These are phyloP conservation scores for Agrypnus murinus DNA, from an alignment of 2,888 invertebrate genomes.

Conservation along the genomic window DNA sequence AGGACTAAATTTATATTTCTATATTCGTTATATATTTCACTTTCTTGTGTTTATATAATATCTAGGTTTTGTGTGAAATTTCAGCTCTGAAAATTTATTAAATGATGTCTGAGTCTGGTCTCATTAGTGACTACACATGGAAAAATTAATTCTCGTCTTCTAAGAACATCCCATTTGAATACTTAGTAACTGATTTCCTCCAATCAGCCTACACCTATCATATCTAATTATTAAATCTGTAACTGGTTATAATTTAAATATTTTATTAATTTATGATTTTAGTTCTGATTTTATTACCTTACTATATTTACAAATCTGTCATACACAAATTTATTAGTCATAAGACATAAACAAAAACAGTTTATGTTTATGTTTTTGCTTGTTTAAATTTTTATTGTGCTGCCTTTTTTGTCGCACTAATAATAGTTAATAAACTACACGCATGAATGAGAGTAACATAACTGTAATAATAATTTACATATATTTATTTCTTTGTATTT, in stretches of 20 bases:
- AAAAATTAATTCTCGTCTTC: too few relatives aligned
- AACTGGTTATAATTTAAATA: slow-evolving; percentile 5
- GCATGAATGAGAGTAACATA: too few relatives aligned
- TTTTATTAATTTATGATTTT: neutral
- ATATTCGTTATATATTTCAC: neutral
- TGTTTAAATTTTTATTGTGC: too few relatives aligned
- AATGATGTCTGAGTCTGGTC: neutral
- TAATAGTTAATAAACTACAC: too few relatives aligned
- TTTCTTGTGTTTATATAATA: slow-evolving; percentile 5
- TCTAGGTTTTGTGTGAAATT: neutral
- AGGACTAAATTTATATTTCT: neutral
- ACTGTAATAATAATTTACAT: too few relatives aligned
- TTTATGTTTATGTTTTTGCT: too few relatives aligned
- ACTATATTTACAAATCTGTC: neutral
- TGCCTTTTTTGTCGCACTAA: too few relatives aligned
- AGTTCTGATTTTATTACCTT: neutral
- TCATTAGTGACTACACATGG: too few relatives aligned
- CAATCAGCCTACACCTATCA: neutral
- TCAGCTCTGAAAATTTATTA: neutral
- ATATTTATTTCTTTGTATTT: too few relatives aligned
- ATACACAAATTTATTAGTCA: neutral
- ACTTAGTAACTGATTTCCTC: too few relatives aligned
- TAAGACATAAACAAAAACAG: neutral
- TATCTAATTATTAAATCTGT: neutral
- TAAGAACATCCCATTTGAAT: too few relatives aligned